Conservation (phyloP, 1,140 invertebrate species). For the Aphelenchoides besseyi region DNA sequence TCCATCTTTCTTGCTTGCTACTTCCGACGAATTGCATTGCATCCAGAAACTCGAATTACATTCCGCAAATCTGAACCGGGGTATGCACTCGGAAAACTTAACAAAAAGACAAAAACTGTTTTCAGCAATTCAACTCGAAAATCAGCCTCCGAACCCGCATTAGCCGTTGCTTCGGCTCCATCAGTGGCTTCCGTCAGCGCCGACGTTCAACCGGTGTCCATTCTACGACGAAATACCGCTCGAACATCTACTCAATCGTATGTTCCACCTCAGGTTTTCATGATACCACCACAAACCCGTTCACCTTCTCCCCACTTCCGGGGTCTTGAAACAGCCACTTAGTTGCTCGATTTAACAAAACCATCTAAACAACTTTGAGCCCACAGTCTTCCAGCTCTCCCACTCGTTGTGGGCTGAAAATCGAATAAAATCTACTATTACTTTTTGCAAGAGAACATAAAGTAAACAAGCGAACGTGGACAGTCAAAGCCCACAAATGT, state of each 20-base stretch:
- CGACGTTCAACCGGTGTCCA: conserved; percentile 7
- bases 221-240: not conserved
- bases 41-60: conserved; percentile 42
- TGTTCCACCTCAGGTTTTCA: not conserved
- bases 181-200: not conserved
- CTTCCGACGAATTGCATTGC: conserved; percentile 36
- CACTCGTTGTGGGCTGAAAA: no score
- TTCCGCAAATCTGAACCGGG: conserved; percentile 38
- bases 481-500: no score
- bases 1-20: conserved; percentile 41
- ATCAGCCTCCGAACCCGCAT: not conserved
- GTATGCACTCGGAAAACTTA: conserved; percentile 18
- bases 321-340: conserved; percentile 8
- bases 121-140: conserved; percentile 6
- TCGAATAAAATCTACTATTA: no score
- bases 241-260: not conserved
- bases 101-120: not conserved
- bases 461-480: no score
- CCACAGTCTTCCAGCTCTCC: no score
- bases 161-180: not conserved
- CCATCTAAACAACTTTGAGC: no score
- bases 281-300: not conserved
- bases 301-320: not conserved
- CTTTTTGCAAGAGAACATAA: no score
- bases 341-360: no score